phyloP scores from a whole-genome alignment of 2,888 invertebrate genomes.

The Brenthis ino region DNA sequence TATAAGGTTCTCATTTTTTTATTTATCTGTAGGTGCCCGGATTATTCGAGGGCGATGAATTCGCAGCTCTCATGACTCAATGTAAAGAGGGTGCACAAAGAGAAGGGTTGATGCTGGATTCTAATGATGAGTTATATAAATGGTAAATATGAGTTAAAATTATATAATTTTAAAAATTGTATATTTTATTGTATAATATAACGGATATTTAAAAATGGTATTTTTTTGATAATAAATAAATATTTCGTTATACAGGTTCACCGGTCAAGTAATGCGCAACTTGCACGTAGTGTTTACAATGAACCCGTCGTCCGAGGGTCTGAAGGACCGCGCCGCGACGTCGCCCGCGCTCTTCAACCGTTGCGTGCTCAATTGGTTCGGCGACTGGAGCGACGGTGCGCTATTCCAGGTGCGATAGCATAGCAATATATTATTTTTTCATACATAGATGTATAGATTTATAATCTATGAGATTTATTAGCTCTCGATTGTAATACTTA shows the following conservation, averaged over 20 bases:
- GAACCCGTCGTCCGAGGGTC: conserved; percentile 99
- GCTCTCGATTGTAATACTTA: too few species aligned
- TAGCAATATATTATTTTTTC: background rate
- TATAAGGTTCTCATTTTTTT: background rate
- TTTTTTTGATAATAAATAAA: background rate
- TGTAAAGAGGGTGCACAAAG: conserved; percentile 99
- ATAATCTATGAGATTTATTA: too few species aligned
- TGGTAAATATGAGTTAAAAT: conserved; percentile 82
- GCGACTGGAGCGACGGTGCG: conserved; percentile 99
- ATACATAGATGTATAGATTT: too few species aligned
- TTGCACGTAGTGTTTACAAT: conserved; percentile 99
- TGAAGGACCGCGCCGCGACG: conserved; percentile 99
- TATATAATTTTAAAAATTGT: background rate
- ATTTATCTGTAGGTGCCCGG: conserved; percentile 86
- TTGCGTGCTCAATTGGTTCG: conserved; percentile 99
- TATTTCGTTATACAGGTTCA: conserved; percentile 83
- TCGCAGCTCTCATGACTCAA: conserved; percentile 99
- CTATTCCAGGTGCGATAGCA: conserved; percentile 87
- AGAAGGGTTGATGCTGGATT: conserved; percentile 98
- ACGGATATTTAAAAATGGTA: too few species aligned
- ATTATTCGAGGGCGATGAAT: conserved; percentile 97
- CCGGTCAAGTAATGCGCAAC: conserved; percentile 99
- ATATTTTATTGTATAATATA: too few species aligned
- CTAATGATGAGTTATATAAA: conserved; percentile 98
- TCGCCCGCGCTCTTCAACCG: conserved; percentile 99